These are phyloP conservation scores for Carduelis carduelis DNA, from an alignment of 2,797 vertebrate species.

Conservation along the genomic window DNA sequence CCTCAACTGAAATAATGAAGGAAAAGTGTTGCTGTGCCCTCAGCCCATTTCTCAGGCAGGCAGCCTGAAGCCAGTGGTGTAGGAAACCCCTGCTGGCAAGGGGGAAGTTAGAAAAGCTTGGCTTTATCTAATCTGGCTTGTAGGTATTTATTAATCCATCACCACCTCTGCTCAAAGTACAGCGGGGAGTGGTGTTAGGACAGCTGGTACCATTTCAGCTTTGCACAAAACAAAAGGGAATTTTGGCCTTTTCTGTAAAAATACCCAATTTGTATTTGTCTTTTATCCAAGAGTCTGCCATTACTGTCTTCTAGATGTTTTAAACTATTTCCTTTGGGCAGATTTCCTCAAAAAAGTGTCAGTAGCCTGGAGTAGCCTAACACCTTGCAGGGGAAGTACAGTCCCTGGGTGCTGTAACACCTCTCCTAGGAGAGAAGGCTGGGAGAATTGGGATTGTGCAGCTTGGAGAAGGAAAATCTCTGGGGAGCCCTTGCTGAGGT, in stretches of 20 bases:
- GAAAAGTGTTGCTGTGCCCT: background rate
- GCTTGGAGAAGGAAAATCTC: background rate
- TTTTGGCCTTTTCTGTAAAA: background rate
- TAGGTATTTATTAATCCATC: conserved; percentile 40
- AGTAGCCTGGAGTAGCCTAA: background rate
- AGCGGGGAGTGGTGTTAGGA: background rate
- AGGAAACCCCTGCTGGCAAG: background rate
- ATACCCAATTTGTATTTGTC: background rate
- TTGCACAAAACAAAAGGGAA: background rate
- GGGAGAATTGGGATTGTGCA: background rate
- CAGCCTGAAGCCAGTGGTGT: background rate
- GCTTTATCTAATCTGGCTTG: background rate
- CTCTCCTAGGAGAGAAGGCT: background rate
- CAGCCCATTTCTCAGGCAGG: background rate
- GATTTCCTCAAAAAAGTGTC: background rate
- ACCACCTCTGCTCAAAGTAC: conserved; percentile 12
- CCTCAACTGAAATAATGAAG: background rate
- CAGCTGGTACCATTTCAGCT: background rate
- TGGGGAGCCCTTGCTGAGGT: accelerated
- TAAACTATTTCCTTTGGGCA: background rate
- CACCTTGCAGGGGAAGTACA: accelerated
- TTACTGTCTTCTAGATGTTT: background rate
- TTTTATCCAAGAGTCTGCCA: background rate
- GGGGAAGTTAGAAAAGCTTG: background rate
- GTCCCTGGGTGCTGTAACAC: background rate